Percentiles rank a stretch among this genome's conserved stretches.
phyloP scores from a whole-genome alignment of 2,888 invertebrate species.

The Loripinus fragilis region DNA sequence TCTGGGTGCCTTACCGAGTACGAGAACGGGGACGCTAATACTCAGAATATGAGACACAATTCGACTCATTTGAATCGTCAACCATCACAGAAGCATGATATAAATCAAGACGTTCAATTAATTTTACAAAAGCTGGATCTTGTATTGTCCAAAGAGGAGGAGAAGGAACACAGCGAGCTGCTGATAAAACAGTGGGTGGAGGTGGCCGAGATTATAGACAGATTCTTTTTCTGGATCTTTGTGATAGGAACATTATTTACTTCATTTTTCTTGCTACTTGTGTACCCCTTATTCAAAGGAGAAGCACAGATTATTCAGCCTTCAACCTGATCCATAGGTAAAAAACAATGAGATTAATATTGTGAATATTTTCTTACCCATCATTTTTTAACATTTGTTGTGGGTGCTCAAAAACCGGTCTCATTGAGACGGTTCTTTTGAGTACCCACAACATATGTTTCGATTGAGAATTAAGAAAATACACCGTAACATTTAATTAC shows the following conservation, averaged over 20 bases:
- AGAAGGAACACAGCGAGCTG: conserved; percentile 65
- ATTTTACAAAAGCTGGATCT: conserved; percentile 70
- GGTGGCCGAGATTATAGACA: conserved; percentile 84
- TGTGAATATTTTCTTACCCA: no score
- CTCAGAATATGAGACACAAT: conserved; percentile 5
- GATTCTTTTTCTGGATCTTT: conserved; percentile 85
- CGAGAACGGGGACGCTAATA: conserved; percentile 67
- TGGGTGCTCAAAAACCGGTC: no score
- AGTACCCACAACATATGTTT: no score
- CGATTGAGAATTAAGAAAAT: no score
- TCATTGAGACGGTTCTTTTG: no score
- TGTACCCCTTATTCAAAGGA: conserved; percentile 82
- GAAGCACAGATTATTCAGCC: conserved; percentile 6
- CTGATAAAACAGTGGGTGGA: conserved; percentile 79
- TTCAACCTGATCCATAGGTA: neutral
- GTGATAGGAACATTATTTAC: conserved; percentile 83
- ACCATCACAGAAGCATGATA: conserved; percentile 23
- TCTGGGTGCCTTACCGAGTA: conserved; percentile 76
- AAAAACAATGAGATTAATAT: no score
- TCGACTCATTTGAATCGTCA: conserved; percentile 29
- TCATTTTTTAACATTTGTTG: no score
- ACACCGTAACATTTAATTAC: no score
- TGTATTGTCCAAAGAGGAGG: conserved; percentile 72
- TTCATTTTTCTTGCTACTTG: conserved; percentile 83
- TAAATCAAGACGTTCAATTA: conserved; percentile 65